Base-by-base conservation (phyloP, 1,140 invertebrate genomes). In the Zaprionus vittiger region DNA sequence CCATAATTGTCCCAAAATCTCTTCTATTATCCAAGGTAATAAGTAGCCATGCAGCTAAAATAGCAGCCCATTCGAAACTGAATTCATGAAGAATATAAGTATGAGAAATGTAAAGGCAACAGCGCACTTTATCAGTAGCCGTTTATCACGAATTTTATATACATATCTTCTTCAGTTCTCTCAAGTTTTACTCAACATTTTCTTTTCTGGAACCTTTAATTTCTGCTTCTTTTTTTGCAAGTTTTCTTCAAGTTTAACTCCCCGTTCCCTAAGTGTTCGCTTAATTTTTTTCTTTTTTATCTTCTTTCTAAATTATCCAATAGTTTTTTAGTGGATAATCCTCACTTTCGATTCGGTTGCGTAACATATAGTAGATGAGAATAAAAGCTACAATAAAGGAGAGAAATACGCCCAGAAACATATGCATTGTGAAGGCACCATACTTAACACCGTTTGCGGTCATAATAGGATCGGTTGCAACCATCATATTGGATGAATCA, bases 401-500 rank as follows among this genome's bases (percentile, higher is more conserved):
- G 1, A 97, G 69, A 2, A 97, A 52, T 1, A 97, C 95, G 2
- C 96, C 96, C 3, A 96, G 91, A 1, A 95, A 93, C 96, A 97
- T 96, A 91, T 98, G 97, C 1, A 95, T 61, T 0, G 95, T 95
- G 92, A 98, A 98, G 0, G 93, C 94, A 5, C 95, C 93, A 93
- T 98, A 98, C 70, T 95, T 95, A 15, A 98, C 94, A n/a, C 96
- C 96, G 73, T 94, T 7, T 0, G 94, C 56, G 93, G 92, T 6
- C 94, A 97, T 94, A 64, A 94, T 94, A n/a, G 91, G 92, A 92
- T 97, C 96, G 0, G 95, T 96, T 1, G 96, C 95, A 44, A 98
- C 97, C 63, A 98, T 97, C 15, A 97, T 96, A 92, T 97, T 97
- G 0, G 97, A 96, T 2, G 97, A 97, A 92, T 97, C 97, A 0